Conservation (phyloP, 2,888 invertebrate genomes). For the Thecophora atra region DNA sequence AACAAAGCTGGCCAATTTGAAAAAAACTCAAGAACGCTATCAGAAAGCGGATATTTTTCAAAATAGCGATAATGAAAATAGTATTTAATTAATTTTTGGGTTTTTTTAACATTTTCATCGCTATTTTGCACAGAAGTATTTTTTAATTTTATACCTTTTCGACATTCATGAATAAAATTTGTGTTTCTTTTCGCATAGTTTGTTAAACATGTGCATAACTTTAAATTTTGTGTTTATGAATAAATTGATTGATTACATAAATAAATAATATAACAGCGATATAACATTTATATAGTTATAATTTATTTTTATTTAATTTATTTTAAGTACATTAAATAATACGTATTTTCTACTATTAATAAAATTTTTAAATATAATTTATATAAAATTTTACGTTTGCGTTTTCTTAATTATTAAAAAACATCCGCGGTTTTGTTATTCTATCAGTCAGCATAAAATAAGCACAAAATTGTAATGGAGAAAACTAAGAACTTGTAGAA, state of each 20-base stretch:
- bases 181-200: too few relatives aligned
- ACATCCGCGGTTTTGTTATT: constrained; percentile 55
- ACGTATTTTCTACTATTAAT: constrained; percentile 25
- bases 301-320: constrained; percentile 46
- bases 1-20: constrained; percentile 56
- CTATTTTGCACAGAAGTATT: constrained; percentile 24
- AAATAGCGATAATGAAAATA: constrained; percentile 51
- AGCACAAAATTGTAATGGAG: constrained; percentile 3
- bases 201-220: too few relatives aligned
- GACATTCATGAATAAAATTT: too few relatives aligned
- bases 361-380: not conserved
- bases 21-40: constrained; percentile 63
- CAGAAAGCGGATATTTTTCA: constrained; percentile 57
- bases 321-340: constrained; percentile 48
- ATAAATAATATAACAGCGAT: constrained; percentile 33
- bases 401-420: too few relatives aligned
- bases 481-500: constrained; percentile 7
- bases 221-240: too few relatives aligned
- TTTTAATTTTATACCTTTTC: too few relatives aligned
- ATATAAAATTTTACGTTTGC: not conserved
- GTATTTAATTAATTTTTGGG: constrained; percentile 15
- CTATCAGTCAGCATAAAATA: constrained; percentile 62
- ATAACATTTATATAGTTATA: constrained; percentile 24
- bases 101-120: constrained; percentile 44
- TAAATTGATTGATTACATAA: not conserved